Percentiles rank a stretch among this genome's conserved stretches.
These are phyloP conservation scores for Actinia tenebrosa DNA, from an alignment of 64 coral and sea anemone species.

Conservation along the genomic window DNA sequence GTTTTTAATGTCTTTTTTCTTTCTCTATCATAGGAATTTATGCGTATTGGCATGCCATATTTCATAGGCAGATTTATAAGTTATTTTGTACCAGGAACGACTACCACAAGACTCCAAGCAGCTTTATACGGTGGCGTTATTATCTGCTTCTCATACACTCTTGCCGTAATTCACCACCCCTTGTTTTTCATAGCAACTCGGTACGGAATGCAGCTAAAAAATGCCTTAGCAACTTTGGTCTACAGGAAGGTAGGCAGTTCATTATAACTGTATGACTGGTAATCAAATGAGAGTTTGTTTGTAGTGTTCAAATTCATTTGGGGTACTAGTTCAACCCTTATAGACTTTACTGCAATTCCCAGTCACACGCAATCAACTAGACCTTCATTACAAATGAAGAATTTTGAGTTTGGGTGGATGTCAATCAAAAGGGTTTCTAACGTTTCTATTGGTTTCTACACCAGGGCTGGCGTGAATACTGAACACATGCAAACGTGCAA, in stretches of 20 bases:
- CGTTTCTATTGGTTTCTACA: too few species aligned
- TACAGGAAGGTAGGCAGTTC: slow-evolving; percentile 70
- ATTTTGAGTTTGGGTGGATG: too few species aligned
- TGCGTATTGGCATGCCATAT: slow-evolving; percentile 44
- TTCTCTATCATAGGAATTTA: slow-evolving; percentile 46
- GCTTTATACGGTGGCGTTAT: slow-evolving; percentile 30
- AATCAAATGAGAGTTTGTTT: too few species aligned
- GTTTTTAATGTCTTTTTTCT: not conserved
- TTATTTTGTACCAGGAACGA: slow-evolving; percentile 63
- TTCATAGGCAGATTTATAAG: slow-evolving; percentile 80
- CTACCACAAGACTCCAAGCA: slow-evolving; percentile 40
- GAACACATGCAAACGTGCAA: too few species aligned
- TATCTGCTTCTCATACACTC: slow-evolving; percentile 10
- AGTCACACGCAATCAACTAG: too few species aligned
- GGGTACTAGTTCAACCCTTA: too few species aligned
- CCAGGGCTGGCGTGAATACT: too few species aligned
- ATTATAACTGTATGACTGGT: not conserved
- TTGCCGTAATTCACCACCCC: slow-evolving; percentile 53
- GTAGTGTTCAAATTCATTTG: too few species aligned
- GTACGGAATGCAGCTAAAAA: slow-evolving; percentile 62
- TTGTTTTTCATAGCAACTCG: slow-evolving; percentile 64
- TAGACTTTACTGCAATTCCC: too few species aligned
- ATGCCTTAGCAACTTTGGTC: slow-evolving; percentile 57
- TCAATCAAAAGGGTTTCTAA: too few species aligned
- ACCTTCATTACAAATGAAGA: too few species aligned